Conservation (phyloP, 2,888 invertebrate genomes). For the Bhutanitis thaidina region DNA sequence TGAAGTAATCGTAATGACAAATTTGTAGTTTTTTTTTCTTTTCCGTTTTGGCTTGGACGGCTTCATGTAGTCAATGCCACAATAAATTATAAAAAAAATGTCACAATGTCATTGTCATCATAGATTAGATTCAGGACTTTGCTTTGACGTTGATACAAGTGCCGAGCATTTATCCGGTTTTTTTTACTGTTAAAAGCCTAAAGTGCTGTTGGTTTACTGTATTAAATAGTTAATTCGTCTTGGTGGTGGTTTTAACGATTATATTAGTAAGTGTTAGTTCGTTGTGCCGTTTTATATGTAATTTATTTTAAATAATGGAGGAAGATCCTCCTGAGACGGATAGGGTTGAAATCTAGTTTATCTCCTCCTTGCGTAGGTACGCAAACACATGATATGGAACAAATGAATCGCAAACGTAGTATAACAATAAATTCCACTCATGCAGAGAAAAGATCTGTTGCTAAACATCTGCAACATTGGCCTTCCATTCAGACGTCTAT, state of each 20-base stretch:
- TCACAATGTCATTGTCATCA: too few relatives aligned
- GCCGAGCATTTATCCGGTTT: too few relatives aligned
- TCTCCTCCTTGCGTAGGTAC: not conserved
- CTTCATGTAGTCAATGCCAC: too few relatives aligned
- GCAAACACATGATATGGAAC: not conserved
- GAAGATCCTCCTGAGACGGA: not conserved
- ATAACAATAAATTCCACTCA: not conserved
- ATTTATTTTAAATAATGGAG: not conserved
- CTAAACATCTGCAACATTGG: not conserved
- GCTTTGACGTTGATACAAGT: too few relatives aligned
- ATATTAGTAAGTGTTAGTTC: not conserved
- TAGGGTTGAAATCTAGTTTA: not conserved
- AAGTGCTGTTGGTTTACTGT: too few relatives aligned
- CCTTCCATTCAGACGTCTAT: not conserved
- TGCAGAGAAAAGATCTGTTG: too few relatives aligned
- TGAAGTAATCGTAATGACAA: too few relatives aligned
- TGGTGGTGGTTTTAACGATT: not conserved
- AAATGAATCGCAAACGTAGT: not conserved
- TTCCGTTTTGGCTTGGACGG: too few relatives aligned
- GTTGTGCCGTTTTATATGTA: not conserved
- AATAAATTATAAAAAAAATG: too few relatives aligned
- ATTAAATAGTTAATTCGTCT: not conserved
- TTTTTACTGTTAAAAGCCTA: too few relatives aligned
- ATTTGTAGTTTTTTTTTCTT: too few relatives aligned
- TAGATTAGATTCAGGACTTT: too few relatives aligned